A percentile compares a stretch with the other conserved stretches of the same genome.
phyloP scores from a whole-genome alignment of 2,888 invertebrate species.

The Augiades crinisus region DNA sequence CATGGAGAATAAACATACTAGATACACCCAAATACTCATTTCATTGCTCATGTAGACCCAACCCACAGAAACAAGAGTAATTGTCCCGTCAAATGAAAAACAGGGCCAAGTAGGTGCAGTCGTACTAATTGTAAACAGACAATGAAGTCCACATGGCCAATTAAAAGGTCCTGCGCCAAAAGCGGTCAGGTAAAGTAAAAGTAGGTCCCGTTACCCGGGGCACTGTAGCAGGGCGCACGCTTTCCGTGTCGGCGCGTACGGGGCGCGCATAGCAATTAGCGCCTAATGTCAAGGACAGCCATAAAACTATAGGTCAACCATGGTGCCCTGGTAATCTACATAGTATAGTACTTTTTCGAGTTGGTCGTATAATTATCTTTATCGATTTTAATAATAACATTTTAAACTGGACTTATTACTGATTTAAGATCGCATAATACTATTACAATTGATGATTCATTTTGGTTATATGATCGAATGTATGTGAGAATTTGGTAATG shows the following conservation, averaged over 20 bases:
- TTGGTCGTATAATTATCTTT: too few relatives aligned
- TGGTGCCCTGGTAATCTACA: slow-evolving; percentile 25
- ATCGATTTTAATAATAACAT: too few relatives aligned
- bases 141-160: neutral
- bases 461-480: too few relatives aligned
- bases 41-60: neutral
- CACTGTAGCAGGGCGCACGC: slow-evolving; percentile 6
- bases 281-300: slow-evolving; percentile 37
- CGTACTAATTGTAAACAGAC: neutral
- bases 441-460: too few relatives aligned
- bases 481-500: too few relatives aligned
- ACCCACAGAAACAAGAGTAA: too few relatives aligned
- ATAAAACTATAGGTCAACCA: slow-evolving; percentile 23
- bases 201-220: slow-evolving; percentile 21
- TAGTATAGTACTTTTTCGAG: too few relatives aligned
- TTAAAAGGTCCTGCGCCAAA: slow-evolving; percentile 3
- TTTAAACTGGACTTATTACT: too few relatives aligned
- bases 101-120: neutral
- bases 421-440: too few relatives aligned
- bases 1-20: too few relatives aligned
- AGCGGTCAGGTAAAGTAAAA: slow-evolving; percentile 26
- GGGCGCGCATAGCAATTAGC: slow-evolving; percentile 15
- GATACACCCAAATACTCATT: too few relatives aligned
- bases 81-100: too few relatives aligned
- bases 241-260: slow-evolving; percentile 9